Evolutionary conservation across 2,888 invertebrate species (phyloP).

Genomic region (Pammene aurita): DNA sequence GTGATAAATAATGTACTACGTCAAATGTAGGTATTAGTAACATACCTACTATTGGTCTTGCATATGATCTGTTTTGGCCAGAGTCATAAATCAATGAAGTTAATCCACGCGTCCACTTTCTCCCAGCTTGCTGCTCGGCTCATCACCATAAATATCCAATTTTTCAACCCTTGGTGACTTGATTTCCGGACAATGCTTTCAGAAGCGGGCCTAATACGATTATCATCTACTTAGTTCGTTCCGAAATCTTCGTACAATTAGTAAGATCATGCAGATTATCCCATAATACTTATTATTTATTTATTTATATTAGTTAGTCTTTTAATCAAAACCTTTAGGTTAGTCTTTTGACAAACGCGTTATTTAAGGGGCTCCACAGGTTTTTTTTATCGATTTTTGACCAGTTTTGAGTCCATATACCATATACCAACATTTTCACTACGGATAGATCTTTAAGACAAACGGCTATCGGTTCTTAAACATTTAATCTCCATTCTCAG

Average conservation of each 20-base stretch:
- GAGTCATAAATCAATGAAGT: constrained; percentile 21
- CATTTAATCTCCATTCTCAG: too few relatives aligned
- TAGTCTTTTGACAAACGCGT: too few relatives aligned
- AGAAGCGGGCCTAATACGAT: not conserved
- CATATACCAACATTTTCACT: too few relatives aligned
- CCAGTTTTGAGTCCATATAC: too few relatives aligned
- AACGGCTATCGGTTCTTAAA: too few relatives aligned
- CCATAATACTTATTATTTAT: too few relatives aligned
- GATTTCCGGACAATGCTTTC: not conserved
- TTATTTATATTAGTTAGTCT: too few relatives aligned
- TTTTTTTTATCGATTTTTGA: too few relatives aligned
- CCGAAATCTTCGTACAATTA: not conserved
- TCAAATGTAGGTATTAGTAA: not conserved
- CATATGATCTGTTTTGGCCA: not conserved
- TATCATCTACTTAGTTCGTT: not conserved
- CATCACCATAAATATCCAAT: constrained; percentile 31
- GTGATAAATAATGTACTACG: not conserved
- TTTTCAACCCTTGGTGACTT: constrained; percentile 10
- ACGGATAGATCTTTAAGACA: too few relatives aligned
- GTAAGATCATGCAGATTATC: too few relatives aligned
- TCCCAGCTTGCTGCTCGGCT: not conserved
- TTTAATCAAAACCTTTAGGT: too few relatives aligned
- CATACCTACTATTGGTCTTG: not conserved
- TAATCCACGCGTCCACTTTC: constrained; percentile 14
- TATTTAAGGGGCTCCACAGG: too few relatives aligned